Conservation (phyloP, 2,797 vertebrate species). For the Sebastiscus tertius region DNA sequence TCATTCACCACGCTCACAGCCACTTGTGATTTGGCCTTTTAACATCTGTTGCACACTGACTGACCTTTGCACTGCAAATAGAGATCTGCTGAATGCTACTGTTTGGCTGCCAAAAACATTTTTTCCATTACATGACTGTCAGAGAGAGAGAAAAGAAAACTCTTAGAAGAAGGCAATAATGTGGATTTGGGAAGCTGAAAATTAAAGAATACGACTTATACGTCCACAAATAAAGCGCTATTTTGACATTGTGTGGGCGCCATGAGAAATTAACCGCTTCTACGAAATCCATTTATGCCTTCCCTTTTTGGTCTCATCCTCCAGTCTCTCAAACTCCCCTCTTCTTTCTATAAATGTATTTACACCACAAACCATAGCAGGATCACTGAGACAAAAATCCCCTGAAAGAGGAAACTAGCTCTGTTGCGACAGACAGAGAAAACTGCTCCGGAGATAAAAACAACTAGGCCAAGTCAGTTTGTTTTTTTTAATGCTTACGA, state of each 20-base stretch:
- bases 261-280: neutral
- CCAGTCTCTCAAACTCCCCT: conserved; percentile 16
- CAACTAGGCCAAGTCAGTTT: neutral
- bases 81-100: conserved; percentile 16
- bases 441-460: conserved; percentile 19
- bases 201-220: neutral
- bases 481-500: neutral
- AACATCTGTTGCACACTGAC: conserved; percentile 52
- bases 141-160: neutral
- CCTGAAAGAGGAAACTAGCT: conserved; percentile 48
- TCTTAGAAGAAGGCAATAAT: neutral
- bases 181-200: neutral
- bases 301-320: conserved; percentile 22
- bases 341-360: conserved; percentile 30
- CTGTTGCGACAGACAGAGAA: conserved; percentile 9
- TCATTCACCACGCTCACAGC: conserved; percentile 53
- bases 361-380: conserved; percentile 19
- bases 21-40: conserved; percentile 63
- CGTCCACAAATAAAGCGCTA: neutral
- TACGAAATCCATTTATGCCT: neutral
- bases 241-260: neutral
- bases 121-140: neutral
- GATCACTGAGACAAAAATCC: conserved; percentile 31
- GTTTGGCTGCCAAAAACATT: conserved; percentile 7
- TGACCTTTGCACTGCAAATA: conserved; percentile 53